A percentile compares a stretch with the other conserved stretches of the same genome.
Conservation (phyloP, 2,113 vertebrate genomes). For the Lepidothrix coronata region DNA sequence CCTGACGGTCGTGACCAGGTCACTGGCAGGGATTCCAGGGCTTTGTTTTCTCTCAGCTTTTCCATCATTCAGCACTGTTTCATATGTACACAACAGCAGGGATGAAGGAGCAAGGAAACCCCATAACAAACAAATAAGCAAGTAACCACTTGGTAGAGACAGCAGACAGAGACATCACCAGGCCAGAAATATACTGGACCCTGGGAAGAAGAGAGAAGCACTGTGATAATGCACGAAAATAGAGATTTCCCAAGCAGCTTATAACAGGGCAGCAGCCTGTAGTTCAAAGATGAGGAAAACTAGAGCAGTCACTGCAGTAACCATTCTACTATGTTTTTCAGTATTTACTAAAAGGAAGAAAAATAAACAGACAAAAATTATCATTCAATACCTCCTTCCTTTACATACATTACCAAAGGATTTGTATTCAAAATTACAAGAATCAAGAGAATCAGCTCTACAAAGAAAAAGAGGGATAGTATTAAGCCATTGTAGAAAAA, state of each 20-base stretch:
- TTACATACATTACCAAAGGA: neutral
- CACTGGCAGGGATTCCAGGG: neutral
- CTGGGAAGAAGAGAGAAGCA: neutral
- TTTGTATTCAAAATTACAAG: neutral
- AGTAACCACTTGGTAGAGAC: neutral
- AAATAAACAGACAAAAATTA: neutral
- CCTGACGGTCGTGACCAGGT: neutral
- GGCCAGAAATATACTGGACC: constrained; percentile 18
- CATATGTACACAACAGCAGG: neutral
- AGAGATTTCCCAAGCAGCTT: constrained; percentile 14
- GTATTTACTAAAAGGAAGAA: neutral
- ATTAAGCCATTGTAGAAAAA: neutral
- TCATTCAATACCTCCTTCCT: neutral
- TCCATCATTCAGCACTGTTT: neutral
- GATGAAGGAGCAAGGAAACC: constrained; percentile 5
- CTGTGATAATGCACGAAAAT: neutral
- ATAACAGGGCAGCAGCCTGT: neutral
- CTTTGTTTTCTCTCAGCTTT: constrained; percentile 13
- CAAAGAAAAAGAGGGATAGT: neutral
- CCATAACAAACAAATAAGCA: neutral
- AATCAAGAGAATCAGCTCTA: neutral
- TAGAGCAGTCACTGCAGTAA: neutral
- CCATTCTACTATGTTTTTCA: neutral
- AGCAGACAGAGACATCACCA: constrained; percentile 47
- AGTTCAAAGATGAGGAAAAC: neutral